phyloP scores from a whole-genome alignment of 1,140 invertebrate genomes.

The Drosophila subpulchrella region DNA sequence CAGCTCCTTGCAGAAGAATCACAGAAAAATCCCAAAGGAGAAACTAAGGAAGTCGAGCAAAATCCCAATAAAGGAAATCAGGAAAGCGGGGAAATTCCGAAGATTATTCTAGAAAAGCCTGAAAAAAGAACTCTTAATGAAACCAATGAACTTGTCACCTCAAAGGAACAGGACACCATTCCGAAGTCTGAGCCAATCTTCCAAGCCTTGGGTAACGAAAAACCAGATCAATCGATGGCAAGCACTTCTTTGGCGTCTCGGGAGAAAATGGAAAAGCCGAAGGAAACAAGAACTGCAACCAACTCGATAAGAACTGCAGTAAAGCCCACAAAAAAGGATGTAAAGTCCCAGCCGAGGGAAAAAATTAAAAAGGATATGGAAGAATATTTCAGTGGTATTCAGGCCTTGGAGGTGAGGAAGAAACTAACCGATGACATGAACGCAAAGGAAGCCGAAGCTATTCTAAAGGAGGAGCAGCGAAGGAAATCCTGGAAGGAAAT shows the following conservation, averaged over 20 bases:
- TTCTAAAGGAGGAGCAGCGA: neutral
- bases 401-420: neutral
- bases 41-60: neutral
- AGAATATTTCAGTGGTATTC: conserved; percentile 1
- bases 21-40: neutral
- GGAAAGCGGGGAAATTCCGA: neutral
- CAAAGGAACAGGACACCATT: neutral
- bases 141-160: neutral
- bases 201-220: neutral
- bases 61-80: neutral
- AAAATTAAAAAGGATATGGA: neutral
- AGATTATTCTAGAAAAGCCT: too few relatives aligned
- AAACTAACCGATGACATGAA: neutral
- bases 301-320: neutral
- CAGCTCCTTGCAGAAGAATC: neutral
- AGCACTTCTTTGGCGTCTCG: neutral
- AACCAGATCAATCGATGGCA: neutral
- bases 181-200: neutral
- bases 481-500: neutral
- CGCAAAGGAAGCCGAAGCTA: conserved; percentile 1
- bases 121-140: neutral
- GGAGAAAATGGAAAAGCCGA: neutral
- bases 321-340: neutral
- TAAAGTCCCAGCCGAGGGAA: too few relatives aligned
- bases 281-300: neutral